Base-by-base conservation (phyloP, 30 jellyfish, hydroid and myxozoan species). In the Aurelia sp. region DNA sequence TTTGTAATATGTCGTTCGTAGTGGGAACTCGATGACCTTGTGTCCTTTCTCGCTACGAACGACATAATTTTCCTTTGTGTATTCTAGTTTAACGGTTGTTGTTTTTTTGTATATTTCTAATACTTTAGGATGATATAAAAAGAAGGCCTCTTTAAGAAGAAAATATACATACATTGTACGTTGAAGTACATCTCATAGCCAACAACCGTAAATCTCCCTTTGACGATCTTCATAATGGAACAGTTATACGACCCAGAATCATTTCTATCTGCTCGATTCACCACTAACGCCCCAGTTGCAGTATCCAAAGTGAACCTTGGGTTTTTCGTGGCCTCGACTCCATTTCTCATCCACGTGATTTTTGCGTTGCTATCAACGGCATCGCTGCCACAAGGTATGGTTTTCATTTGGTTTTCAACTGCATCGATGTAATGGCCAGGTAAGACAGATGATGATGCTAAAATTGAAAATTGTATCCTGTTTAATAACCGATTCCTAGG, bases 341-440 rank as follows among this genome's bases (percentile, higher is more conserved):
- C 96, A 44, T 87, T 81, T 61, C 91, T 74, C 50, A 89, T 86
- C 99, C 99, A 96, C 10, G 84, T 81, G 74, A 96, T 61, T 24
- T 87, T 74, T 61, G 90, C 92, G 58, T 87, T 89, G 55, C 63
- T 33, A 12, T 67, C 61, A 12, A 62, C 90, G 13, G 57, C 78
- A 19, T 58, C 80, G 20, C 85, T 76, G 17, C 99, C 99, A 53
- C 99, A 96, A 31, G 96, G 98, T 18, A 96, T 74, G 4, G 89
- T 57, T 57, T 89, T 97, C 72, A 82, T 63, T 67, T 87, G 96
- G 33, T 75, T 71, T 73, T 96, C 99, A 52, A 76, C 74, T 7
- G 97, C 99, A 59, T 80, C 78, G 51, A 84, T 78, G 90, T 96
- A 96, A 55, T 90, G 96, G 13, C 96, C 98, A 33, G 99, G 99